These are phyloP conservation scores for Drosophila truncata DNA, from an alignment of 1,140 invertebrate genomes.

Conservation along the genomic window DNA sequence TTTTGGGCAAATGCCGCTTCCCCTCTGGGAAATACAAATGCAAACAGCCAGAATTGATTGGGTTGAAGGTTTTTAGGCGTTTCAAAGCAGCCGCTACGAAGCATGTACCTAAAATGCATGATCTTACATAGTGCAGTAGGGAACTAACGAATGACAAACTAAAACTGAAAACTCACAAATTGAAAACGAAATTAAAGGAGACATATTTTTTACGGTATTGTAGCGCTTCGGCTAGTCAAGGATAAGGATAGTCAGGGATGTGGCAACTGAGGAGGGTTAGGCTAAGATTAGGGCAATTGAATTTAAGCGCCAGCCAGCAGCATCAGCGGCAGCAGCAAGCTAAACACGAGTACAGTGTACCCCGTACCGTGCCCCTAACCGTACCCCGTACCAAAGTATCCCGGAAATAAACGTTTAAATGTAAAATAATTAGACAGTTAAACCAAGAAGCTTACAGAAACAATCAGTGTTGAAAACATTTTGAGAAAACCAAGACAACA, in stretches of 20 bases:
- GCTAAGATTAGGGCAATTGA: slow-evolving; percentile 69
- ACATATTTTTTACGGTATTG: slow-evolving; percentile 77
- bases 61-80: slow-evolving; percentile 42
- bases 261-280: slow-evolving; percentile 50
- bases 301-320: slow-evolving; percentile 58
- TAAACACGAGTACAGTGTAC: too few relatives aligned
- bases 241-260: slow-evolving; percentile 20
- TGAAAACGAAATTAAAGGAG: slow-evolving; percentile 43
- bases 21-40: slow-evolving; percentile 23
- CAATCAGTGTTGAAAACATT: slow-evolving; percentile 85
- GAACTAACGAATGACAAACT: slow-evolving; percentile 29
- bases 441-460: slow-evolving; percentile 85
- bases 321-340: slow-evolving; percentile 56
- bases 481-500: slow-evolving; percentile 60
- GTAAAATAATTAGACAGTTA: slow-evolving; percentile 84
- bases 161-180: slow-evolving; percentile 30
- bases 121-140: slow-evolving; percentile 39
- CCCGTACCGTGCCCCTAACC: slow-evolving; percentile 15
- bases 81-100: slow-evolving; percentile 53
- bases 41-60: slow-evolving; percentile 43
- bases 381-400: slow-evolving; percentile 18
- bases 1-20: slow-evolving; percentile 36
- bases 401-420: slow-evolving; percentile 79
- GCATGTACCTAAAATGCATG: slow-evolving; percentile 66
- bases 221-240: slow-evolving; percentile 61